These are phyloP conservation scores for Bradynema listronoti DNA, from an alignment of 1,140 invertebrate species.

Conservation along the genomic window DNA sequence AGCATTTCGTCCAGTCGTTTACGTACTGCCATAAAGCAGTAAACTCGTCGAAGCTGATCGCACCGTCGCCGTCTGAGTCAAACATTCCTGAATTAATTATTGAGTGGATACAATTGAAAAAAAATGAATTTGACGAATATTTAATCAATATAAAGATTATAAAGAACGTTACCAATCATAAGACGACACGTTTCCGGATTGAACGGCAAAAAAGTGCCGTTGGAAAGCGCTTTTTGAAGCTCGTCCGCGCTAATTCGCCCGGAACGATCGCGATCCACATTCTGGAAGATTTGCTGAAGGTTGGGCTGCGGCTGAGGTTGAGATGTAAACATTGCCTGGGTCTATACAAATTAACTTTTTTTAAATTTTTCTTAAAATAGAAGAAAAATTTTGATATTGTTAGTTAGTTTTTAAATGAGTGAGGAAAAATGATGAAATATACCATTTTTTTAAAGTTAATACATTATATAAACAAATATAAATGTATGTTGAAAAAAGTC, in stretches of 20 bases:
- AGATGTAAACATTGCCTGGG: too few relatives aligned
- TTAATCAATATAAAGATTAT: too few relatives aligned
- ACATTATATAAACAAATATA: too few relatives aligned
- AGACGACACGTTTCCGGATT: slow-evolving; percentile 91
- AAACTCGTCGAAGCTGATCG: slow-evolving; percentile 90
- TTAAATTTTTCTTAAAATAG: too few relatives aligned
- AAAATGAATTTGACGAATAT: slow-evolving; percentile 22
- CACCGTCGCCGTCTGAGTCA: slow-evolving; percentile 78
- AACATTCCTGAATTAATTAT: slow-evolving; percentile 76
- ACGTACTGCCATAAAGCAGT: slow-evolving; percentile 93
- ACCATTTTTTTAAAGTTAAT: too few relatives aligned
- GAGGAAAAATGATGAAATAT: too few relatives aligned
- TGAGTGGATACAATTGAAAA: not conserved
- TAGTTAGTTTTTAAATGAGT: too few relatives aligned
- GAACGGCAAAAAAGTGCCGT: slow-evolving; percentile 95
- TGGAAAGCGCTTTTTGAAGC: slow-evolving; percentile 63
- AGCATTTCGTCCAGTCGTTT: slow-evolving; percentile 83
- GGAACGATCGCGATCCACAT: slow-evolving; percentile 25
- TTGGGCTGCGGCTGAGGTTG: slow-evolving; percentile 13
- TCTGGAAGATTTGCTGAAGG: slow-evolving; percentile 18
- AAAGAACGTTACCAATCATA: slow-evolving; percentile 74
- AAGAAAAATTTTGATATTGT: too few relatives aligned
- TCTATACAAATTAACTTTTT: too few relatives aligned
- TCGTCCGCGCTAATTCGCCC: slow-evolving; percentile 29
- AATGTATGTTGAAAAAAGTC: too few relatives aligned